Evolutionary conservation across 2,113 vertebrate genomes (phyloP).

Genomic region (Picathartes gymnocephalus): DNA sequence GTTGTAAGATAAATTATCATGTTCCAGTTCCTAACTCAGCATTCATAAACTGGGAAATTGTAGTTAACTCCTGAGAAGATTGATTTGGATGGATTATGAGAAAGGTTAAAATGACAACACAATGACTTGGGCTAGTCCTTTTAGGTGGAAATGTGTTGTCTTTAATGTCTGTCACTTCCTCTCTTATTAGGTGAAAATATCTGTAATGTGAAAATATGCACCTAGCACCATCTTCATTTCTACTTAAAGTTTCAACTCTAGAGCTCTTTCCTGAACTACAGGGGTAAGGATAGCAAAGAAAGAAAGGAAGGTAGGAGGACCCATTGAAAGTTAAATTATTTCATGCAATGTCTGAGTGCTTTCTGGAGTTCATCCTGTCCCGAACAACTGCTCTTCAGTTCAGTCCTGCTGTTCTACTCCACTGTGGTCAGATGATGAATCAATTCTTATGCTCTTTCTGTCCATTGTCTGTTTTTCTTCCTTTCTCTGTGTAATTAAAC

Average conservation of each 20-base stretch:
- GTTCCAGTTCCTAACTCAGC: neutral
- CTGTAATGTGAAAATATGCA: neutral
- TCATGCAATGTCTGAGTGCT: neutral
- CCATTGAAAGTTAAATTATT: neutral
- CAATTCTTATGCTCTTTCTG: neutral
- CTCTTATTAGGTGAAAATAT: neutral
- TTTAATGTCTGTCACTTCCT: neutral
- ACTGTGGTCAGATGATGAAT: neutral
- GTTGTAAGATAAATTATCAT: neutral
- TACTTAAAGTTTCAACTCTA: neutral
- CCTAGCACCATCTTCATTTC: neutral
- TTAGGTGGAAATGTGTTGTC: neutral
- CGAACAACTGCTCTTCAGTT: neutral
- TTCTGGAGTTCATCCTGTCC: neutral
- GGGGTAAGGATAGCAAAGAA: neutral
- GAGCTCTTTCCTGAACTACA: neutral
- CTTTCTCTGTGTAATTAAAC: constrained; percentile 18
- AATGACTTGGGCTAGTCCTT: neutral
- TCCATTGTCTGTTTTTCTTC: constrained; percentile 29
- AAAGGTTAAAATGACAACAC: neutral
- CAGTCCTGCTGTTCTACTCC: neutral
- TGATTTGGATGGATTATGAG: neutral
- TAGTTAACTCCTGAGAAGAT: neutral
- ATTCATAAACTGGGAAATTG: neutral
- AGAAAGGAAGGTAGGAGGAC: neutral